A percentile compares a stretch with the other conserved stretches of the same genome.
Conservation (phyloP, 1,140 invertebrate species). For the Plodia interpunctella region DNA sequence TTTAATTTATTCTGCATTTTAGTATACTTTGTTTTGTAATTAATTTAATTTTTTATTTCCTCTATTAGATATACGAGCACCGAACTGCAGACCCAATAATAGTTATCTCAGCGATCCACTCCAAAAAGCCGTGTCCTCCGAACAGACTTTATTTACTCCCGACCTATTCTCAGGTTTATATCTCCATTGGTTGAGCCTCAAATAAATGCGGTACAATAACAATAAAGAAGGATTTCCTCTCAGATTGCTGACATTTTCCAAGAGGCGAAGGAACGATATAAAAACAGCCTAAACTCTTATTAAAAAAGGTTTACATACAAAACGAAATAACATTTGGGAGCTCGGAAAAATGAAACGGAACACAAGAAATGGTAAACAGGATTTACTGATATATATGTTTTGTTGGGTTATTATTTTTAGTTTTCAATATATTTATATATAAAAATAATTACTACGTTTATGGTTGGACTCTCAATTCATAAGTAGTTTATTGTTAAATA, state of each 20-base stretch:
- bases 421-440: background rate
- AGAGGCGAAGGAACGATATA: constrained; percentile 59
- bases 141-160: constrained; percentile 67
- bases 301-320: constrained; percentile 70
- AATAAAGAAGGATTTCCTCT: constrained; percentile 71
- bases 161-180: constrained; percentile 68
- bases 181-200: constrained; percentile 55
- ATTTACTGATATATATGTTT: background rate
- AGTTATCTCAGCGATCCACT: constrained; percentile 58
- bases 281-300: constrained; percentile 59
- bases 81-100: constrained; percentile 58
- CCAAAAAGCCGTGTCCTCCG: constrained; percentile 32
- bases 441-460: too few relatives aligned
- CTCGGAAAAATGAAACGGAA: constrained; percentile 30
- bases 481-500: too few relatives aligned
- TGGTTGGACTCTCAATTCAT: too few relatives aligned
- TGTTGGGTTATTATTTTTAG: background rate
- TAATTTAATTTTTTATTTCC: constrained; percentile 29
- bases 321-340: constrained; percentile 27
- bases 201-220: constrained; percentile 71
- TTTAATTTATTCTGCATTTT: too few relatives aligned
- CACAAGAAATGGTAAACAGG: background rate
- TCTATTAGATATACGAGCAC: constrained; percentile 27
- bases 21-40: too few relatives aligned
- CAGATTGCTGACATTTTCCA: constrained; percentile 73